phyloP scores from a whole-genome alignment of 1,140 invertebrate species.

The Cardiocondyla obscurior region DNA sequence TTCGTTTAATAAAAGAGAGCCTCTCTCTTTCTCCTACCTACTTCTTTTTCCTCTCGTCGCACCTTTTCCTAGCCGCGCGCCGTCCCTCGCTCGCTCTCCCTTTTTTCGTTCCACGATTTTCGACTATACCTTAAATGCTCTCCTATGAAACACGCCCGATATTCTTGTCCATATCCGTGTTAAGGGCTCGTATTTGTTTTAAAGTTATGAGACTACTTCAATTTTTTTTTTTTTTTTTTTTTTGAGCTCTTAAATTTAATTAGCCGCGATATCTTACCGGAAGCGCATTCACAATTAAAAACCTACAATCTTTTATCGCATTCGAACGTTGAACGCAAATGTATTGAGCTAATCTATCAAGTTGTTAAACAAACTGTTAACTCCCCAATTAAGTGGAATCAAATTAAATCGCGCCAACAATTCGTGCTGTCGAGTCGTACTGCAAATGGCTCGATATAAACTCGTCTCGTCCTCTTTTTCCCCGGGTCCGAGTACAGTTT shows the following conservation, averaged over 20 bases:
- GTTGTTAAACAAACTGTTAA: slow-evolving; percentile 58
- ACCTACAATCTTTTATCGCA: slow-evolving; percentile 21
- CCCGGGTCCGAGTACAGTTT: slow-evolving; percentile 20
- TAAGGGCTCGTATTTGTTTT: neutral
- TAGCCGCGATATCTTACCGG: neutral
- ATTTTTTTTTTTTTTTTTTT: too few relatives aligned
- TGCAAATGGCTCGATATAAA: slow-evolving; percentile 46
- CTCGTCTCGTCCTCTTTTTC: slow-evolving; percentile 39
- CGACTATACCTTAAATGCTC: slow-evolving; percentile 36
- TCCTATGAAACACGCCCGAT: slow-evolving; percentile 33
- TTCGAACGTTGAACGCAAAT: slow-evolving; percentile 41
- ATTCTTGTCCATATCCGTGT: neutral
- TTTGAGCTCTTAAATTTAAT: slow-evolving; percentile 3
- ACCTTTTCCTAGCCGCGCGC: slow-evolving; percentile 67
- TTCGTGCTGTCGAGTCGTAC: slow-evolving; percentile 65
- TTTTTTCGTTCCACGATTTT: slow-evolving; percentile 42
- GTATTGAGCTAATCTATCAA: slow-evolving; percentile 56
- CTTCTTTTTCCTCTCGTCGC: slow-evolving; percentile 56
- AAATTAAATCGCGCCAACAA: slow-evolving; percentile 58
- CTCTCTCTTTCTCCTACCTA: slow-evolving; percentile 72
- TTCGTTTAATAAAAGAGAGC: slow-evolving; percentile 83
- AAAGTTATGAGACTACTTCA: slow-evolving; percentile 1
- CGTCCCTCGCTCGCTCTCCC: slow-evolving; percentile 7
- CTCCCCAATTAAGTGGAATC: slow-evolving; percentile 55
- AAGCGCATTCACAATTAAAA: slow-evolving; percentile 13